These are phyloP conservation scores for Ceratoteleas bidentatus DNA, from an alignment of 1,140 invertebrate species.

Conservation along the genomic window DNA sequence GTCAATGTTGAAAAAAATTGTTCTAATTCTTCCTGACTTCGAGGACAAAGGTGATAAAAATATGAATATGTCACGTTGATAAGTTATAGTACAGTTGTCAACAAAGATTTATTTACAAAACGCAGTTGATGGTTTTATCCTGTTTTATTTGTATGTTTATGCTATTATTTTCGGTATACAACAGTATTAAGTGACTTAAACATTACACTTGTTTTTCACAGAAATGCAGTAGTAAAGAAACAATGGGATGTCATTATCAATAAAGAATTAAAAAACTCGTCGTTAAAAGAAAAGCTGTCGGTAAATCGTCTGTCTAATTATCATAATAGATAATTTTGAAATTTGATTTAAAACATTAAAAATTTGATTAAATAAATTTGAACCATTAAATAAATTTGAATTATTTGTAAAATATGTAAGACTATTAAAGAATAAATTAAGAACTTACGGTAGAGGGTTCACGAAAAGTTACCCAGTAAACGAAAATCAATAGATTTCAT, in stretches of 20 bases:
- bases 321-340: no score
- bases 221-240: neutral
- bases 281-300: slow-evolving; percentile 1
- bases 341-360: no score
- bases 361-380: no score
- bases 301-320: slow-evolving; percentile 4
- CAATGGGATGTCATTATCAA: neutral
- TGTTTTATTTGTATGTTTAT: slow-evolving; percentile 12
- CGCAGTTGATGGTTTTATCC: neutral
- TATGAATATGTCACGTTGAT: slow-evolving; percentile 2
- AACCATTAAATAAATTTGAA: no score
- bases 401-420: no score
- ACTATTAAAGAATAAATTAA: no score
- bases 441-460: no score
- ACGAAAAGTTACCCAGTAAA: no score
- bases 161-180: slow-evolving; percentile 12
- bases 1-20: no score
- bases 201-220: slow-evolving; percentile 6
- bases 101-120: slow-evolving; percentile 9
- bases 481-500: no score
- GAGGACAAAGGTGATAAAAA: no score
- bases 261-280: slow-evolving; percentile 6
- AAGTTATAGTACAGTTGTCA: slow-evolving; percentile 6
- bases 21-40: no score
- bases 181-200: slow-evolving; percentile 5